phyloP scores from a whole-genome alignment of 2,888 invertebrate species.

The Blomia tropicalis region DNA sequence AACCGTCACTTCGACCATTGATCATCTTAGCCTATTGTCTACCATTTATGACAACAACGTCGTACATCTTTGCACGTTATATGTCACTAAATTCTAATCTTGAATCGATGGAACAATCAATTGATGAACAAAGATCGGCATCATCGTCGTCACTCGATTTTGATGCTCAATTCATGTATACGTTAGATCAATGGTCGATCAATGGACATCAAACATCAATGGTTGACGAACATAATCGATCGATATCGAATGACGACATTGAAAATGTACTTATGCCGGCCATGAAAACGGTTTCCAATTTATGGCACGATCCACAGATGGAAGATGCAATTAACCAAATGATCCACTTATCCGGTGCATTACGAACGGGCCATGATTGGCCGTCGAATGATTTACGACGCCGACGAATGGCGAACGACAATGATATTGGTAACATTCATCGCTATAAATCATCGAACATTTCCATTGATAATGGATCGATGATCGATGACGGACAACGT shows the following conservation, averaged over 20 bases:
- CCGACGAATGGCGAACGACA: not conserved
- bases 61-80: conserved; percentile 19
- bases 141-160: not conserved
- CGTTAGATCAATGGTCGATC: not conserved
- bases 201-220: not conserved
- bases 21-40: conserved; percentile 24
- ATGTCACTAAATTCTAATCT: not conserved
- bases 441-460: not conserved
- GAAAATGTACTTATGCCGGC: not conserved
- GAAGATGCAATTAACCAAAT: not conserved
- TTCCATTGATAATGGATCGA: not conserved
- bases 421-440: not conserved
- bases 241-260: not conserved
- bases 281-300: not conserved
- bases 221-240: not conserved
- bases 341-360: not conserved
- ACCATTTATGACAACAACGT: conserved; percentile 20
- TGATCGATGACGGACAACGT: too few relatives aligned
- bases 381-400: not conserved
- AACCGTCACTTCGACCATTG: conserved; percentile 24
- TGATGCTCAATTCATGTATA: not conserved
- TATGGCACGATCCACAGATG: not conserved
- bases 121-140: not conserved
- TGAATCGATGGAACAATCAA: not conserved
- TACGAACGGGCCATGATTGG: not conserved